phyloP scores from a whole-genome alignment of 2,888 invertebrate genomes.

The Hololepta plana region DNA sequence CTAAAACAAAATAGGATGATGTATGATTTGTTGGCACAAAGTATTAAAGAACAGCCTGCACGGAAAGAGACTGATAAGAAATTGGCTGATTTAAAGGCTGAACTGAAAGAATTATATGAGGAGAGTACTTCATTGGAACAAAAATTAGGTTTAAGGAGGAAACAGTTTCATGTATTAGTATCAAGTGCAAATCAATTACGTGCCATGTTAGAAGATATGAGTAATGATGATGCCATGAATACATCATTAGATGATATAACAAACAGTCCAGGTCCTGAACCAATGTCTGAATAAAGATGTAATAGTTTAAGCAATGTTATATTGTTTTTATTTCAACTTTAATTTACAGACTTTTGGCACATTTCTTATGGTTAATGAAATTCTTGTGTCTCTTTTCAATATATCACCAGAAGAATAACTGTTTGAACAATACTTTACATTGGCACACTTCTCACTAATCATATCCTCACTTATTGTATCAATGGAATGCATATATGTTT shows the following conservation, averaged over 20 bases:
- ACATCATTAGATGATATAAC: slow-evolving; percentile 29
- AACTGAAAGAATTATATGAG: slow-evolving; percentile 49
- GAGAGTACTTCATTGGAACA: slow-evolving; percentile 55
- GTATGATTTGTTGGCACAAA: slow-evolving; percentile 82
- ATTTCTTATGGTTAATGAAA: slow-evolving; percentile 84
- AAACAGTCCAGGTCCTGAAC: slow-evolving; percentile 23
- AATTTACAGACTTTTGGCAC: slow-evolving; percentile 75
- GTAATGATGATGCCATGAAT: slow-evolving; percentile 35
- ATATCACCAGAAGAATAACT: slow-evolving; percentile 35
- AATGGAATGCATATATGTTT: slow-evolving; percentile 73
- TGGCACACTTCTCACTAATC: slow-evolving; percentile 39
- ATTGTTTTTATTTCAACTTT: slow-evolving; percentile 32
- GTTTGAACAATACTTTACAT: slow-evolving; percentile 41
- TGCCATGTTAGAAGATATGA: slow-evolving; percentile 52
- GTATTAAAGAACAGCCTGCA: slow-evolving; percentile 81
- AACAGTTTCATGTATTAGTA: slow-evolving; percentile 79
- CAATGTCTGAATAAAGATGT: slow-evolving; percentile 24
- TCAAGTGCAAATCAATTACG: slow-evolving; percentile 75
- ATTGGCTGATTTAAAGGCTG: slow-evolving; percentile 50
- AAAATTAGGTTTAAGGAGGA: slow-evolving; percentile 63
- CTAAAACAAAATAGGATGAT: slow-evolving; percentile 81
- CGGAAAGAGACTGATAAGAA: slow-evolving; percentile 59
- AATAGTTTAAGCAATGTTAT: too few relatives aligned
- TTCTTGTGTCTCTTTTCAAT: slow-evolving; percentile 46
- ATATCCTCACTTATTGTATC: slow-evolving; percentile 48